These are phyloP conservation scores for Bradypus variegatus DNA, from an alignment of 2,797 vertebrate species.

Conservation along the genomic window DNA sequence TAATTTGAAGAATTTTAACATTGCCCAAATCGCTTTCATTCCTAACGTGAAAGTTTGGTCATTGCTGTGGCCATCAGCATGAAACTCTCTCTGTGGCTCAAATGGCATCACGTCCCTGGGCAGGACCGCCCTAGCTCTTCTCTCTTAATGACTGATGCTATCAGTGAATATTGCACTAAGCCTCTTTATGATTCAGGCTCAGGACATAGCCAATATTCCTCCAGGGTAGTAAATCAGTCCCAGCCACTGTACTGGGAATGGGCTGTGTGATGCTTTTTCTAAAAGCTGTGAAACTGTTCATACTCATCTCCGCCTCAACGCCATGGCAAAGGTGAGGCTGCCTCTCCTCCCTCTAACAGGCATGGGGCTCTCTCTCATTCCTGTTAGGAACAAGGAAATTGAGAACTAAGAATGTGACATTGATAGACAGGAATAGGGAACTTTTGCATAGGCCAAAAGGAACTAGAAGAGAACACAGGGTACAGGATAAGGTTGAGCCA, in stretches of 20 bases:
- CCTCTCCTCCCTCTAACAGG: background rate
- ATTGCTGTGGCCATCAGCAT: background rate
- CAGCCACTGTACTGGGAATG: background rate
- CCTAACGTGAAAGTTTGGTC: background rate
- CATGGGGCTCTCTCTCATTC: background rate
- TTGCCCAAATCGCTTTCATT: background rate
- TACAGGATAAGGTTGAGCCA: no score
- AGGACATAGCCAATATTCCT: background rate
- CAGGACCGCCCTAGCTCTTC: background rate
- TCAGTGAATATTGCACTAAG: background rate
- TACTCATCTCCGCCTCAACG: background rate
- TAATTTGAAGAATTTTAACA: background rate
- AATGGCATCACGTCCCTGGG: background rate
- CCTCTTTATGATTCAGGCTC: background rate
- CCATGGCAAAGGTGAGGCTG: background rate
- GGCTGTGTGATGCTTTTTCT: background rate
- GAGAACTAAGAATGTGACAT: no score
- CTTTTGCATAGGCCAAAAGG: no score
- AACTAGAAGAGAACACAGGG: no score
- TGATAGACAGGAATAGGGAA: no score
- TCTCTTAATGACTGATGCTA: background rate
- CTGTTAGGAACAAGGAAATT: no score
- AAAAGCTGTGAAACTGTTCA: background rate
- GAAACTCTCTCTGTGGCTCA: background rate
- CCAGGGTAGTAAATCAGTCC: background rate